Conservation (phyloP, 2,113 vertebrate species). For the Harpagus bidentatus region DNA sequence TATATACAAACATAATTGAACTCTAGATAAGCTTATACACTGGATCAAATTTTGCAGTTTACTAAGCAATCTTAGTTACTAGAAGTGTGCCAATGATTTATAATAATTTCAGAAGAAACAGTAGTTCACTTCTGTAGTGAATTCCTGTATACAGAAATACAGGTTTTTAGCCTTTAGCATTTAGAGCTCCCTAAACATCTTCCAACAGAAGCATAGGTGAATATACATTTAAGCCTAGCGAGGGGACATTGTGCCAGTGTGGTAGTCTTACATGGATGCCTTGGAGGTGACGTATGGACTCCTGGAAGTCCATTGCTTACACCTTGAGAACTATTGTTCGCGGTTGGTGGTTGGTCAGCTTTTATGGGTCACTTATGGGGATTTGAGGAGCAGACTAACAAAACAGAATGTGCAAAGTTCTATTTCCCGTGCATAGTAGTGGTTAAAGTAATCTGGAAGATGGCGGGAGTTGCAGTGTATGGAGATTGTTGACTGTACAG, state of each 20-base stretch:
- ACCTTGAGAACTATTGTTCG: fast-evolving
- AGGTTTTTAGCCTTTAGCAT: not conserved
- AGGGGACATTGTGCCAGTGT: not conserved
- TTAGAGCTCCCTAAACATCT: not conserved
- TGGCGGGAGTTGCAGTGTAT: not conserved
- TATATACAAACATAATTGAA: not conserved
- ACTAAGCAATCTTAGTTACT: not conserved
- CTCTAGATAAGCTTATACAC: not conserved
- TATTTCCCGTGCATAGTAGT: not conserved
- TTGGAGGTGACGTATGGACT: not conserved
- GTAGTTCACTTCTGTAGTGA: not conserved
- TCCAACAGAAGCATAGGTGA: not conserved
- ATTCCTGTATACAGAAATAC: not conserved
- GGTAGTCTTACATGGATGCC: not conserved
- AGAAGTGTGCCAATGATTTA: not conserved
- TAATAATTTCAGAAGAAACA: not conserved
- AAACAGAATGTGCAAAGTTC: not conserved
- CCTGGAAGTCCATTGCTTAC: not conserved
- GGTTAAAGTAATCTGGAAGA: not conserved
- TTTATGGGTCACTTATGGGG: not conserved
- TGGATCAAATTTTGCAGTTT: not conserved
- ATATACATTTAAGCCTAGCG: fast-evolving
- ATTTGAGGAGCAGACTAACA: not conserved
- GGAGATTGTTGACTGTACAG: not conserved
- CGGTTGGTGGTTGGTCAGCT: not conserved